Conservation (phyloP, 2,888 invertebrate genomes). For the Chymomyza fuscimana region DNA sequence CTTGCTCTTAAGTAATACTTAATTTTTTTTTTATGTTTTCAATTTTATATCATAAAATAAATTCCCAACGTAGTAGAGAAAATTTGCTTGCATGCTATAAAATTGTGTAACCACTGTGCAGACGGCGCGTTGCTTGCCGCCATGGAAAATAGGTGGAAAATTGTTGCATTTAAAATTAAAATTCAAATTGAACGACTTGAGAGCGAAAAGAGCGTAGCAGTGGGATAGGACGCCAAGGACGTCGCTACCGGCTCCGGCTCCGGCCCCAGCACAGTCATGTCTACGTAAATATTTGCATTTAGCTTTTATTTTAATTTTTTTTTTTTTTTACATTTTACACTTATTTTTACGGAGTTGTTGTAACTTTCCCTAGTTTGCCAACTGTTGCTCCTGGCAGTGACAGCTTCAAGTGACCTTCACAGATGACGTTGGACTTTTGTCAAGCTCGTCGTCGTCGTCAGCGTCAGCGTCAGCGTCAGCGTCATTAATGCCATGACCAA, state of each 20-base stretch:
- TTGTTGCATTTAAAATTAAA: constrained; percentile 74
- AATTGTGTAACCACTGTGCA: constrained; percentile 30
- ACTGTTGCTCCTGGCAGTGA: constrained; percentile 47
- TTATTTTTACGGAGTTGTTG: constrained; percentile 31
- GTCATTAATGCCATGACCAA: constrained; percentile 7
- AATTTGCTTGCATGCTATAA: neutral
- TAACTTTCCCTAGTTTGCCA: constrained; percentile 25
- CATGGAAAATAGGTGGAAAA: constrained; percentile 65
- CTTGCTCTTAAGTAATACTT: too few relatives aligned
- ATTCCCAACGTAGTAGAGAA: neutral
- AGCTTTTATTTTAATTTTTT: constrained; percentile 59
- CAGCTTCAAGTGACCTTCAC: constrained; percentile 64
- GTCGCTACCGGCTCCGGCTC: constrained; percentile 42
- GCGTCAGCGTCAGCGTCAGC: constrained; percentile 24
- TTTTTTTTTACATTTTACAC: constrained; percentile 7
- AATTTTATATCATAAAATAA: too few relatives aligned
- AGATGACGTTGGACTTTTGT: neutral
- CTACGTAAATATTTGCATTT: constrained; percentile 60
- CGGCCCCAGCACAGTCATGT: constrained; percentile 18
- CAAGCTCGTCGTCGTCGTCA: constrained; percentile 4
- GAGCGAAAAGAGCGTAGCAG: constrained; percentile 52
- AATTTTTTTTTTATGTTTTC: too few relatives aligned
- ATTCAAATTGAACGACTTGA: constrained; percentile 72
- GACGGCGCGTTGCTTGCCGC: constrained; percentile 19
- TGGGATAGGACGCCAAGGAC: constrained; percentile 56